Evolutionary conservation across 2,797 vertebrate genomes (phyloP).

Genomic region (Clangula hyemalis): DNA sequence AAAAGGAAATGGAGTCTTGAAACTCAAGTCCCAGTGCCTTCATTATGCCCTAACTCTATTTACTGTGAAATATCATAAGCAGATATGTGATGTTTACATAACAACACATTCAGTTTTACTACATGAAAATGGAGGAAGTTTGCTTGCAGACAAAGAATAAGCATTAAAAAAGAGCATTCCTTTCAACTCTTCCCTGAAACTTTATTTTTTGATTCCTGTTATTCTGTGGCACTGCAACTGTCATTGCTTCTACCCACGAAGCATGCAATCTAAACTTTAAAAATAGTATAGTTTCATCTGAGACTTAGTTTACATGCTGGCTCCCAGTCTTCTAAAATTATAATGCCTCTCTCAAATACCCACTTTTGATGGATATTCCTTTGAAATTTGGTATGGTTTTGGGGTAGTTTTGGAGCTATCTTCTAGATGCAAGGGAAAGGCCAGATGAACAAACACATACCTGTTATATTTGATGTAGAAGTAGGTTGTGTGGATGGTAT

Average conservation of each 20-base stretch:
- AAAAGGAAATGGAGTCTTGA: background rate
- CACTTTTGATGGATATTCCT: background rate
- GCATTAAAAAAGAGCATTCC: background rate
- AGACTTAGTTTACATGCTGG: background rate
- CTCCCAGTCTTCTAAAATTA: background rate
- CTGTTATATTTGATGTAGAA: background rate
- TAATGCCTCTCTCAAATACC: background rate
- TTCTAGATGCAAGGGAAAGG: background rate
- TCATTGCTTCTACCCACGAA: background rate
- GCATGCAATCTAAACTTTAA: background rate
- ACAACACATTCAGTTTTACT: background rate
- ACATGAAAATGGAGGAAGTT: background rate
- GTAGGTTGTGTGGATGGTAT: background rate
- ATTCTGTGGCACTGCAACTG: background rate
- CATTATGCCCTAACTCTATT: background rate
- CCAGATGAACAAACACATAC: conserved; percentile 23
- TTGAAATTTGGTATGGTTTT: background rate
- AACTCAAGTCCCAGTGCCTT: background rate
- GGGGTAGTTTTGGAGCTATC: background rate
- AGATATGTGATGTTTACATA: background rate
- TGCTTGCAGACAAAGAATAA: background rate
- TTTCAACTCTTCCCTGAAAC: background rate
- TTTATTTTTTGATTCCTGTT: background rate
- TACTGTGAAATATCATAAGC: background rate
- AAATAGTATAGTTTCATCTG: background rate